Conservation (phyloP, 2,797 vertebrate species). For the Dipus sagitta region DNA sequence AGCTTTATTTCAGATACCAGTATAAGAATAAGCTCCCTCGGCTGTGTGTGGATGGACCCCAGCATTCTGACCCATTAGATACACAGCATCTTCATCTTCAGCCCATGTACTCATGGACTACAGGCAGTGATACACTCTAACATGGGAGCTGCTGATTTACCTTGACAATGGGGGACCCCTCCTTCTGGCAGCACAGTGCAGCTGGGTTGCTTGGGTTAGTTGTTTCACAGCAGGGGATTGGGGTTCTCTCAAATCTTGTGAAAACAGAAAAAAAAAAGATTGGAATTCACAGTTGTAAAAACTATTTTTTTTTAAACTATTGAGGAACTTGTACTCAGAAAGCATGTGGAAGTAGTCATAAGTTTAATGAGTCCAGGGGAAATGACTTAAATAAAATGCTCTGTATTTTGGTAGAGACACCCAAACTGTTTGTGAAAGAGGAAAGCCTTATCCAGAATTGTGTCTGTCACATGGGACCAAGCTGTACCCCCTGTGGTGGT, state of each 20-base stretch:
- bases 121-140: neutral
- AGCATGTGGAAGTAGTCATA: neutral
- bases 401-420: neutral
- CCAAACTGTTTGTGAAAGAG: neutral
- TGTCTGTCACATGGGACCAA: neutral
- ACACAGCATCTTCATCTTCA: neutral
- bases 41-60: too few relatives aligned
- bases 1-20: neutral
- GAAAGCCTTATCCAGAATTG: neutral
- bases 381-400: neutral
- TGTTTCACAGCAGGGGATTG: neutral
- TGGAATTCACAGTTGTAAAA: neutral
- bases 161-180: neutral
- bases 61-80: neutral
- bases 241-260: neutral
- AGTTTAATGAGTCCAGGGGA: neutral
- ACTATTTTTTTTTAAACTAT: neutral
- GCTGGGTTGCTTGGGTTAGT: neutral
- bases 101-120: too few relatives aligned
- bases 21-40: neutral
- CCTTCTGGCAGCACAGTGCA: neutral
- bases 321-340: neutral
- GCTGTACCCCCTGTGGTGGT: neutral
- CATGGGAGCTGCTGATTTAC: neutral
- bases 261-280: neutral